Evolutionary conservation across 2,113 vertebrate genomes (phyloP), one percentile per base, ranked within the genome.

Genomic region (Neogobius melanostomus): DNA sequence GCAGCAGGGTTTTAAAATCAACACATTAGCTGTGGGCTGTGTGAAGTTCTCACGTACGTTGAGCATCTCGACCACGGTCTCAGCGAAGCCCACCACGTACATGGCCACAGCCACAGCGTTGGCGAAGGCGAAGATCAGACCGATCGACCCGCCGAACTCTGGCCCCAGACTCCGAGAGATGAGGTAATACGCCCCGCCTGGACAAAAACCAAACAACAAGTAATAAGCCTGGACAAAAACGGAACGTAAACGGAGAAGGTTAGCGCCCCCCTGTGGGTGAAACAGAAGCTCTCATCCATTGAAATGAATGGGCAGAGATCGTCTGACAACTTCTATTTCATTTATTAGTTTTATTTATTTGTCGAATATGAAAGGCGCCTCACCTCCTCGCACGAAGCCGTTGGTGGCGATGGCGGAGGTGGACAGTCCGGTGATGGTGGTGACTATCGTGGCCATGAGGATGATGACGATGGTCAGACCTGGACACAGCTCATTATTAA

Each of bases 41-140:
- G 14, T 1, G 21, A 6, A 17, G 0, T 53, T 77, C 93, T 92
- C 87, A 99, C 97, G 83, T 88, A 99, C 97, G 83, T 93, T 94
- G 0, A 99, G 95, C 64, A 99, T 89, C 81, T 97, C 95, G 0
- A 98, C 96, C n/a, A 99, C 95, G 0, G 97, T 99, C 88, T 99
- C 97, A 6, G 97, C 95, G 83, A 99, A 99, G 75, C 97, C 97
- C 77, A 99, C 97, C 8, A 99, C 97, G 63, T 99, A 99, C 97
- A 99, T 99, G 75, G 97, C 96, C 78, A 99, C 97, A 6, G 97
- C 97, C 53, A 99, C 97, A 7, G 97, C 97, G 80, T 99, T 99
- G 53, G 97, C 97, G 78, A 99, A 99, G 62, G 97, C 95, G 46
- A 99, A 99, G 65, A 99, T 99, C 1, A 98, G 92, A 5, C 97